Evolutionary conservation across 2,113 vertebrate genomes (phyloP).

Genomic region (Gallinago undulata): DNA sequence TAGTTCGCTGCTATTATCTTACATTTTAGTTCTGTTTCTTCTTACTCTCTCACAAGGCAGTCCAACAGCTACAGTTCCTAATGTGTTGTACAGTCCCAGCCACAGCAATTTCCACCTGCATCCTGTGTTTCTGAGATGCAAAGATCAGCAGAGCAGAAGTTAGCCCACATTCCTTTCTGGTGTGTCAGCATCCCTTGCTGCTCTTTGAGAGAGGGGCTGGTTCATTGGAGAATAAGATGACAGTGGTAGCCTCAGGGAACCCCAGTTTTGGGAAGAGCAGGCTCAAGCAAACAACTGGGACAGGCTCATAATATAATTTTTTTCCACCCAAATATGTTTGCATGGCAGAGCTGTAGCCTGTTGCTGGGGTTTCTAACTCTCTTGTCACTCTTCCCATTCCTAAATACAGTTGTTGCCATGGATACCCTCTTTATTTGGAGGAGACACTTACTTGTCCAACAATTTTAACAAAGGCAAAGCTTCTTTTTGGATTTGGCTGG

Average conservation of each 20-base stretch:
- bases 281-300: not conserved
- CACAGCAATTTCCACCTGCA: not conserved
- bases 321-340: not conserved
- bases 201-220: not conserved
- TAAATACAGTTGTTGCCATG: slow-evolving; percentile 53
- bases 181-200: not conserved
- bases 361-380: slow-evolving; percentile 6
- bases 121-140: not conserved
- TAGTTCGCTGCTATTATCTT: accelerated
- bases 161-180: not conserved
- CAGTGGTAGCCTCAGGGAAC: not conserved
- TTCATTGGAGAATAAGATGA: not conserved
- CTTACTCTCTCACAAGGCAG: not conserved
- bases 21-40: accelerated
- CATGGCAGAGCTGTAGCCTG: not conserved
- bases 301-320: not conserved
- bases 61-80: not conserved
- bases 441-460: slow-evolving; percentile 28
- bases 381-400: not conserved
- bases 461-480: not conserved
- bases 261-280: not conserved
- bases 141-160: not conserved
- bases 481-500: not conserved
- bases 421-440: slow-evolving; percentile 47
- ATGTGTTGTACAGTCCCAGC: not conserved